phyloP scores from a whole-genome alignment of 2,113 vertebrate species.

The Oceanites oceanicus region DNA sequence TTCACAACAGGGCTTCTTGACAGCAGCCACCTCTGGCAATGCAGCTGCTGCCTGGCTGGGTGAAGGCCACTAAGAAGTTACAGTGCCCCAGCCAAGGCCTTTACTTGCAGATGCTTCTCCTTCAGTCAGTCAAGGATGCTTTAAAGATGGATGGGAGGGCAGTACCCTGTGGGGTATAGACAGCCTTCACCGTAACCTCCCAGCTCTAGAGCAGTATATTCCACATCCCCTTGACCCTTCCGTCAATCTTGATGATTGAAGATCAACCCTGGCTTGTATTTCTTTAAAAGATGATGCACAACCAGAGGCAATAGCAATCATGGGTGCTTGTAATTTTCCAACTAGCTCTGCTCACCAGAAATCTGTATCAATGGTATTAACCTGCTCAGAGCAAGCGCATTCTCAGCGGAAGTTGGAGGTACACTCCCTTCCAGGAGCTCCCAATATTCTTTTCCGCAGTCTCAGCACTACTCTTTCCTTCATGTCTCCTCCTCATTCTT shows the following conservation, averaged over 20 bases:
- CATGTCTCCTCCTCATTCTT: neutral
- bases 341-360: neutral
- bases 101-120: neutral
- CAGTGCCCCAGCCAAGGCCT: neutral
- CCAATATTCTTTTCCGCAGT: neutral
- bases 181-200: neutral
- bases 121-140: slow-evolving; percentile 35
- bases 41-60: neutral
- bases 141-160: neutral
- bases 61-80: neutral
- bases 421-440: neutral
- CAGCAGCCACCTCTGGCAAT: neutral
- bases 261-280: neutral
- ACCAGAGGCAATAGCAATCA: neutral
- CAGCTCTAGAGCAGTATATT: neutral
- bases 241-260: neutral
- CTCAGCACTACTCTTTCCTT: neutral
- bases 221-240: neutral
- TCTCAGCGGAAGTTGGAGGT: neutral
- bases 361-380: neutral
- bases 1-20: neutral
- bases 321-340: neutral
- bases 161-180: neutral
- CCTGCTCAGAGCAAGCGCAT: neutral
- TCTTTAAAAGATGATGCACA: neutral